phyloP scores from a whole-genome alignment of 2,113 vertebrate genomes.

The Hirundichthys speculiger region DNA sequence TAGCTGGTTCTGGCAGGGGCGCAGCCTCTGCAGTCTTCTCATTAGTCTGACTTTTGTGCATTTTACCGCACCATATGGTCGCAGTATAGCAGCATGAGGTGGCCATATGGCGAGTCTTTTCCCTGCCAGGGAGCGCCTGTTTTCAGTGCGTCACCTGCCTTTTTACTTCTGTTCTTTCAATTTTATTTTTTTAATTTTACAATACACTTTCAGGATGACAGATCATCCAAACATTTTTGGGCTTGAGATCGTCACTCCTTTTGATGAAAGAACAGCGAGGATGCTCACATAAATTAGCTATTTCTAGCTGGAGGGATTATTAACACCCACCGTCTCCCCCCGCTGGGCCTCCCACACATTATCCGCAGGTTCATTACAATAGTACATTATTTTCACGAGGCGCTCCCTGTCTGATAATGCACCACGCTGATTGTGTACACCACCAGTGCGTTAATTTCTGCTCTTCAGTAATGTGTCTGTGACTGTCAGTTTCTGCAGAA shows the following conservation, averaged over 20 bases:
- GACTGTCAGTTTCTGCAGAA: not conserved
- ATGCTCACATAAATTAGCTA: slow-evolving; percentile 32
- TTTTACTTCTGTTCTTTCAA: not conserved
- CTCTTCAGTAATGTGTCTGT: not conserved
- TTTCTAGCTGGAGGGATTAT: slow-evolving; percentile 52
- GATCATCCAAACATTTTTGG: not conserved
- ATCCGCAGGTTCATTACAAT: slow-evolving; percentile 29
- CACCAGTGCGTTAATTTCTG: not conserved
- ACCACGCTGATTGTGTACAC: slow-evolving; percentile 26
- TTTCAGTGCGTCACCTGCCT: slow-evolving; percentile 24
- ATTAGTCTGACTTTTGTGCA: slow-evolving; percentile 8
- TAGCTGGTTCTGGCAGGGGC: not conserved
- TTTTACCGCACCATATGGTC: slow-evolving; percentile 14
- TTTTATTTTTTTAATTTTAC: no score
- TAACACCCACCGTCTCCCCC: slow-evolving; percentile 52
- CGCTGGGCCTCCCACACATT: slow-evolving; percentile 58
- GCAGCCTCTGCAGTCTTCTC: not conserved
- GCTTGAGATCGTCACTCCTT: not conserved
- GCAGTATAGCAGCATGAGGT: slow-evolving; percentile 31
- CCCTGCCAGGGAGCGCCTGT: slow-evolving; percentile 15
- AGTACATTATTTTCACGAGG: slow-evolving; percentile 44
- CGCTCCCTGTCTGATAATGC: slow-evolving; percentile 32
- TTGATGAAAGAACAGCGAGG: slow-evolving; percentile 11
- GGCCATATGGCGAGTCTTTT: slow-evolving; percentile 36
- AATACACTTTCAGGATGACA: not conserved